A percentile compares a stretch with the other conserved stretches of the same genome.
phyloP scores from a whole-genome alignment of 1,140 invertebrate genomes.

The Drosophila trapezifrons region DNA sequence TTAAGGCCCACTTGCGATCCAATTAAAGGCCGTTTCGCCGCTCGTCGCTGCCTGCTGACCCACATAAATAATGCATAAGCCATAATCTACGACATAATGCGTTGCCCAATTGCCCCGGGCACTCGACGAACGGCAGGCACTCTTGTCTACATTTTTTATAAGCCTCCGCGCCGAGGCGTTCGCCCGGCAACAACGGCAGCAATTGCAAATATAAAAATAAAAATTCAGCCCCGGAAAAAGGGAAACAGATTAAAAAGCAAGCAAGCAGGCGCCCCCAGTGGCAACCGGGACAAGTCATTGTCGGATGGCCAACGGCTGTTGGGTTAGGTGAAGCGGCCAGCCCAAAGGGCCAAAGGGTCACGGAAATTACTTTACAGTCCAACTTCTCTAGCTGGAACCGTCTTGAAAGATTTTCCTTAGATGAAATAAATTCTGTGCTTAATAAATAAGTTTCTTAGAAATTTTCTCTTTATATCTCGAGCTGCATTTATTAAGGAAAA shows the following conservation, averaged over 20 bases:
- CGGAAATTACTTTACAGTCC: constrained; percentile 59
- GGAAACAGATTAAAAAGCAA: constrained; percentile 52
- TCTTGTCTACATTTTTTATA: constrained; percentile 68
- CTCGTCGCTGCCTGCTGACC: constrained; percentile 51
- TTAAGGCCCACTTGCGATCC: constrained; percentile 67
- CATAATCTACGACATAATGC: constrained; percentile 76
- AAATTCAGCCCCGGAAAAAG: constrained; percentile 12
- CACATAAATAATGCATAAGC: constrained; percentile 81
- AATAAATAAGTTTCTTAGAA: not conserved
- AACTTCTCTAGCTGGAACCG: not conserved
- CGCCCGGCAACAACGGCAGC: constrained; percentile 20
- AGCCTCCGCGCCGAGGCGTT: constrained; percentile 48
- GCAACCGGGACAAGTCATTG: constrained; percentile 27
- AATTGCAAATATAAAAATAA: constrained; percentile 8
- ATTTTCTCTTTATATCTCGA: not conserved
- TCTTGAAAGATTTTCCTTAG: constrained; percentile 14
- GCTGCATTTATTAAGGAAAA: not conserved
- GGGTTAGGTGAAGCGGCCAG: constrained; percentile 19
- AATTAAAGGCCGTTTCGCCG: constrained; percentile 77
- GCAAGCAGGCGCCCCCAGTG: constrained; percentile 5
- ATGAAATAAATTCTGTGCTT: not conserved
- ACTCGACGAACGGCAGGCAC: constrained; percentile 26
- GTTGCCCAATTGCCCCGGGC: constrained; percentile 68
- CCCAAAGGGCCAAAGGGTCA: constrained; percentile 17
- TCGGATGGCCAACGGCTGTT: constrained; percentile 32